Evolutionary conservation across 2,888 invertebrate genomes (phyloP), one percentile per base, ranked within the genome.

Genomic region (Hydriomena furcata): DNA sequence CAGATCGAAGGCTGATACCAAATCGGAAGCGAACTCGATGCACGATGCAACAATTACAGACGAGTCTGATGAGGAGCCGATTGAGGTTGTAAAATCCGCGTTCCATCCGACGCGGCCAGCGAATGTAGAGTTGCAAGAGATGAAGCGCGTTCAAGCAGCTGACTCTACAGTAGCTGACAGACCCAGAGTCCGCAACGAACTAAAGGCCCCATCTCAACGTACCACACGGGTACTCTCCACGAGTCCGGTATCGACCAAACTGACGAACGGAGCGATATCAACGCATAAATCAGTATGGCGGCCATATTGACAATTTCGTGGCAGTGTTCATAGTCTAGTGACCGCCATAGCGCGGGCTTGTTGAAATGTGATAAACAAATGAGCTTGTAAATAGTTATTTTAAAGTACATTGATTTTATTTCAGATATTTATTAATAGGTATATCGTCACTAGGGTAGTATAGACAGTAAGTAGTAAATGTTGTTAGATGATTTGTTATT

Each of bases 21-120:
- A 92, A 55, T 91, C 92, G 0, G 93, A 93, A 73, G 92, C 92
- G 10, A 93, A 93, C 70, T 94, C 94, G 7, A 92, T 93, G 7
- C 91, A 92, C 53, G 93, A 93, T 25, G 91, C 92, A 17, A 92
- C 92, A 0, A 91, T 91, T 54, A 92, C 93, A 2, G 93, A 93
- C 50, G 92, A 92, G 55, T 93, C 94, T 0, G 94, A 94, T 35
- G 94, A 94, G 51, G 94, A 94, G 68, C 93, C 93, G 47, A 94
- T 94, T 64, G 95, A 94, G 68, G 95, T 95, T 13, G 95, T 95
- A 0, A 94, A 93, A 66, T 95, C 95, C 0, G 95, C 95, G 1
- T 95, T 94, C 78, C 93, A 94, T 37, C 94, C 94, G 12, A 93
- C 94, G 42, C 85, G 91, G 57, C 92, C 93, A 0, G 92, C 92